Conservation (phyloP, 1,140 invertebrate genomes). For the Drusus annulatus region DNA sequence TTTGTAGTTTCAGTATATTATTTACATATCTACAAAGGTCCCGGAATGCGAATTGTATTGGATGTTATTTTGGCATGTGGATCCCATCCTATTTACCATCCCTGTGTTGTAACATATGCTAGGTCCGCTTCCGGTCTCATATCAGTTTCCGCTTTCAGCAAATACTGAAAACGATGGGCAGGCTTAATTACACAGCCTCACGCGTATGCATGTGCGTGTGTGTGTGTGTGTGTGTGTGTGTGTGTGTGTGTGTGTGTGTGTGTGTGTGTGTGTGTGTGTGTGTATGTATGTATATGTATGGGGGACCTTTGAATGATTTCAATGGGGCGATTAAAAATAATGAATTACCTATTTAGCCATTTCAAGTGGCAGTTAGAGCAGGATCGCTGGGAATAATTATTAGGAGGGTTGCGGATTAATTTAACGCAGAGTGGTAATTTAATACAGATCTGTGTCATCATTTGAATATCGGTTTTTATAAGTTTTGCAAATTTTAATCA, state of each 20-base stretch:
- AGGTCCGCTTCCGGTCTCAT: constrained; percentile 31
- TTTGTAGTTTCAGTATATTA: too few species aligned
- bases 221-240: background rate
- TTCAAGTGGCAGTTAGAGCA: constrained; percentile 33
- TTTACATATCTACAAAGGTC: too few species aligned
- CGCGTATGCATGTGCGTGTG: background rate
- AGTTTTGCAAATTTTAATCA: too few species aligned
- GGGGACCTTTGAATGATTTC: constrained; percentile 29
- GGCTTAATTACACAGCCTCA: constrained; percentile 33
- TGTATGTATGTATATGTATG: too few species aligned
- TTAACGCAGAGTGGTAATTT: constrained; percentile 12
- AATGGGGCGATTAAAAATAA: constrained; percentile 40
- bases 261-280: too few species aligned
- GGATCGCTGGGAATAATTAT: constrained; percentile 28
- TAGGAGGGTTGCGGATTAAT: constrained; percentile 9
- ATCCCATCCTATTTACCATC: too few species aligned
- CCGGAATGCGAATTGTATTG: too few species aligned
- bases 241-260: too few species aligned
- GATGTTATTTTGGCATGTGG: too few species aligned
- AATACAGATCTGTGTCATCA: background rate
- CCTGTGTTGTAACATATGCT: background rate
- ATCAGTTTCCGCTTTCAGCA: constrained; percentile 42
- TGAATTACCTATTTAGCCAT: constrained; percentile 35
- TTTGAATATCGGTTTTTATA: background rate
- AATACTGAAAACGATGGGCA: constrained; percentile 41